Evolutionary conservation across 2,888 invertebrate species (phyloP).

Genomic region (Noctua comes): DNA sequence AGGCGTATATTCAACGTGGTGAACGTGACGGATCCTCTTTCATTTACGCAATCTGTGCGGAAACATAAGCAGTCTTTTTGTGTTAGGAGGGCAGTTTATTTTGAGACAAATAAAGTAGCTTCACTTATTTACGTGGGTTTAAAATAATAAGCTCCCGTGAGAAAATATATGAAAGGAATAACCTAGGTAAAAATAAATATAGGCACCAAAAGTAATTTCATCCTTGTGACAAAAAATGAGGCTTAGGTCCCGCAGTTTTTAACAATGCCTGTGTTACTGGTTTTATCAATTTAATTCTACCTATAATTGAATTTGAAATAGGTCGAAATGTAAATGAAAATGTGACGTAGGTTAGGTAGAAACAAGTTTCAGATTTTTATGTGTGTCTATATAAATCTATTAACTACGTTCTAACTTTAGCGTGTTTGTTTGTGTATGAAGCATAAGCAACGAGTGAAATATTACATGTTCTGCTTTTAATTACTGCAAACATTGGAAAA

Average conservation of each 20-base stretch:
- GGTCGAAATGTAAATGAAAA: not conserved
- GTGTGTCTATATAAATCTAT: constrained; percentile 32
- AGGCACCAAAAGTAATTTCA: not conserved
- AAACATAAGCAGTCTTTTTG: not conserved
- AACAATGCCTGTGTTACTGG: not conserved
- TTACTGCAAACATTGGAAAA: constrained; percentile 44
- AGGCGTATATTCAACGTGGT: not conserved
- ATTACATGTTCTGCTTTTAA: constrained; percentile 47
- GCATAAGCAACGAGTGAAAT: constrained; percentile 28
- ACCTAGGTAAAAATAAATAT: not conserved
- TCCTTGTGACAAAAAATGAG: not conserved
- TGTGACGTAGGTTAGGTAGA: not conserved
- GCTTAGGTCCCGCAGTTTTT: not conserved
- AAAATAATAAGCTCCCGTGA: not conserved
- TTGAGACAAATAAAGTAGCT: not conserved
- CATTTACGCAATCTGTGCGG: not conserved
- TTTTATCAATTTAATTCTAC: not conserved
- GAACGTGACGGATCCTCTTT: not conserved
- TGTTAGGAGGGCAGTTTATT: not conserved
- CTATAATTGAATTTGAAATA: not conserved
- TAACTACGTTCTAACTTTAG: constrained; percentile 29
- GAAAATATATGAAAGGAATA: constrained; percentile 2
- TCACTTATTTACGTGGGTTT: constrained; percentile 3
- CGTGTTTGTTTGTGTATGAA: constrained; percentile 21
- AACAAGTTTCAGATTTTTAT: constrained; percentile 7